Evolutionary conservation across 2,888 invertebrate species (phyloP).

Genomic region (Agrotis puta): DNA sequence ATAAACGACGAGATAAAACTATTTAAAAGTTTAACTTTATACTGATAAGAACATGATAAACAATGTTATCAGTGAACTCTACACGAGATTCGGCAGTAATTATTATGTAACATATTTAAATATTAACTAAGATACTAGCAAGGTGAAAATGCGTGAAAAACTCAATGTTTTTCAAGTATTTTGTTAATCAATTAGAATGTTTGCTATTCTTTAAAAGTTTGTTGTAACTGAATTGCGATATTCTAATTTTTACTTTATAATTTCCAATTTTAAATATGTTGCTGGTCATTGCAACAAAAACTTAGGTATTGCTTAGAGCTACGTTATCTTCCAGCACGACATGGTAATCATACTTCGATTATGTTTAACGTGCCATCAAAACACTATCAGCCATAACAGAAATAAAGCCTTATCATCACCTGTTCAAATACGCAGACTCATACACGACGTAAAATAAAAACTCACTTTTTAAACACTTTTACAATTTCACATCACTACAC

Average conservation of each 20-base stretch:
- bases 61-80: conserved; percentile 50
- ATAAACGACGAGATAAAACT: conserved; percentile 54
- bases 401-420: conserved; percentile 72
- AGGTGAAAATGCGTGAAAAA: neutral
- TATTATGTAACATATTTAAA: conserved; percentile 28
- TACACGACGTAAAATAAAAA: conserved; percentile 65
- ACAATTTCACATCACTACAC: conserved; percentile 73
- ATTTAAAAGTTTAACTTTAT: conserved; percentile 51
- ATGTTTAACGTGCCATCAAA: conserved; percentile 36
- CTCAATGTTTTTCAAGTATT: neutral
- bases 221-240: neutral
- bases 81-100: conserved; percentile 28
- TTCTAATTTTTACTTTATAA: conserved; percentile 5
- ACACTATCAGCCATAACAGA: conserved; percentile 62
- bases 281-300: conserved; percentile 7
- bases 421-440: conserved; percentile 82
- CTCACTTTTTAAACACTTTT: conserved; percentile 59
- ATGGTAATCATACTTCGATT: conserved; percentile 31
- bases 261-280: neutral
- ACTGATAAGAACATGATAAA: conserved; percentile 59
- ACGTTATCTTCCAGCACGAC: conserved; percentile 1
- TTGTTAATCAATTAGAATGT: neutral
- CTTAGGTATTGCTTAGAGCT: neutral
- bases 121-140: neutral
- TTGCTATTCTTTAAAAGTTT: too few relatives aligned